Base-by-base conservation (phyloP, 2,888 invertebrate species). In the Saturnia pavonia region DNA sequence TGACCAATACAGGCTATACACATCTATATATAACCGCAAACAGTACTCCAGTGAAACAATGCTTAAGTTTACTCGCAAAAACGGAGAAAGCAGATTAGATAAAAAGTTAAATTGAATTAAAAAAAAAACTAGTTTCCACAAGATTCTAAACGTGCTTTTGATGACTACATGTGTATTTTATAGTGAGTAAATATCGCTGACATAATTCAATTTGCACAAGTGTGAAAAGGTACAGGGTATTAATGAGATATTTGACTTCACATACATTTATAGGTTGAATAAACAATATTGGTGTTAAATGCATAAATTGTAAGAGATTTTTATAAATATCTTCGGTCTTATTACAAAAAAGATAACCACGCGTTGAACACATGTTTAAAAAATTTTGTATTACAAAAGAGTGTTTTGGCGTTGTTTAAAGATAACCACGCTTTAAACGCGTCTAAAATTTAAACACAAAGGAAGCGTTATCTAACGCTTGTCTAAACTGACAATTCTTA, bases 121-220 rank as follows among this genome's bases (percentile, higher is more conserved):
- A 60, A 27, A 60, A 27, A 60, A 27, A 60, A 11, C 14, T 12
- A 60, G 27, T 27, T 22, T n/a, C 54, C 22, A 54, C 11, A 54
- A 22, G 22, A 22, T 22, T 54, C 25, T 19, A 51, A 51, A 19
- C 48, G 48, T 14, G 48, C 2, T 34, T 3, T 51, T 16, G 16
- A 51, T 51, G 19, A 51, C 48, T 60, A 60, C 14, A 60, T 6
- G 4, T 60, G 57, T 60, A 60, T 60, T 60, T 27, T 27, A 60
- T 27, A 60, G 34, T 27, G 25, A 27, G 57, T 60, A 60, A 60
- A 60, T 12, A 60, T 27, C 25, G 25, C 14, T 60, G 27, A 27
- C 57, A 60, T 60, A 60, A 60, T 27, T 60, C 57, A 27, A 60
- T 60, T 60, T 60, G 27, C 57, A 60, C 57, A 60, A 60, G 57